Evolutionary conservation across 1,140 invertebrate species (phyloP).

Genomic region (Papilio aristodemus): DNA sequence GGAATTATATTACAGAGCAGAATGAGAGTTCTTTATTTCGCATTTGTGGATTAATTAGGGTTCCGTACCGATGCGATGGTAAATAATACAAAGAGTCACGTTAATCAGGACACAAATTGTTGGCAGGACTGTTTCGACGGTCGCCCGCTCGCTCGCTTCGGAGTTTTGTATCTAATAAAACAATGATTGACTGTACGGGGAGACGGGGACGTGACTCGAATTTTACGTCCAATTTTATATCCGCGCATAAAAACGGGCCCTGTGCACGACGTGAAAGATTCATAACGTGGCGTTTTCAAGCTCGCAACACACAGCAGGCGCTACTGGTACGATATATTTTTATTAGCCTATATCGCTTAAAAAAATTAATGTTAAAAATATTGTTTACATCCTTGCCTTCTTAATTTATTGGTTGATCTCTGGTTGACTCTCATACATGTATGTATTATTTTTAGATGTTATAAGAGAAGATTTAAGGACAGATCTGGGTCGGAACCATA

Average conservation of each 20-base stretch:
- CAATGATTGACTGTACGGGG: conserved; percentile 70
- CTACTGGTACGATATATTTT: no score
- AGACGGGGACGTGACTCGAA: conserved; percentile 60
- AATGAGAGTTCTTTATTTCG: not conserved
- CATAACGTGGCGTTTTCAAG: conserved; percentile 52
- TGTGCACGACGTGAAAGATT: conserved; percentile 57
- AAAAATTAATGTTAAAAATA: no score
- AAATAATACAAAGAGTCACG: conserved; percentile 28
- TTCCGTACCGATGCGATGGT: conserved; percentile 11
- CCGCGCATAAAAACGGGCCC: conserved; percentile 56
- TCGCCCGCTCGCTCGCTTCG: conserved; percentile 13
- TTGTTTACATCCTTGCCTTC: no score
- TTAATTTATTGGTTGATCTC: no score
- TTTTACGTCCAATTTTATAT: conserved; percentile 69
- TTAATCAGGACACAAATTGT: conserved; percentile 29
- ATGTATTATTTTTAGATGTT: no score
- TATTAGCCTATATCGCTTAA: no score
- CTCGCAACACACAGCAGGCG: conserved; percentile 43
- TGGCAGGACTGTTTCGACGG: not conserved
- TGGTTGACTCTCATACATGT: no score
- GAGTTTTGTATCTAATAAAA: conserved; percentile 60
- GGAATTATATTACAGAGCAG: not conserved
- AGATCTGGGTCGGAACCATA: no score
- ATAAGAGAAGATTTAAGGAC: no score
- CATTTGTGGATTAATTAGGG: conserved; percentile 25